phyloP scores from a whole-genome alignment of 2,113 vertebrate genomes.

The Laterallus jamaicensis region DNA sequence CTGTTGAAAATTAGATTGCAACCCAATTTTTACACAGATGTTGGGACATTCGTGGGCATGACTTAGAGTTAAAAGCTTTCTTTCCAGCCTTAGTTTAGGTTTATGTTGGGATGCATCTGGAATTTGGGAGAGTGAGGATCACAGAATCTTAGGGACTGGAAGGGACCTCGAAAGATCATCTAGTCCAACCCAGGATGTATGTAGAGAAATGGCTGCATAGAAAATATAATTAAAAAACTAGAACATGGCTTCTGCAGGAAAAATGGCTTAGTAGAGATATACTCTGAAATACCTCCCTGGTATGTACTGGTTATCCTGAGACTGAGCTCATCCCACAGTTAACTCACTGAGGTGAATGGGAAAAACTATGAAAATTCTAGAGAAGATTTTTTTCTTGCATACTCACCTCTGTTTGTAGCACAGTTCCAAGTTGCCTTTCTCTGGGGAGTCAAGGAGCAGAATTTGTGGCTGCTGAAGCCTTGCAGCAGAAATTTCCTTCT shows the following conservation, averaged over 20 bases:
- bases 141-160: no score
- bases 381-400: background rate
- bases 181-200: background rate
- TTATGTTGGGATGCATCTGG: background rate
- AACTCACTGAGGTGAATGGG: background rate
- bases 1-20: background rate
- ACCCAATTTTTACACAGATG: background rate
- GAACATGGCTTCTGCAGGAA: background rate
- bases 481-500: accelerated
- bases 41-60: background rate
- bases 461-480: background rate
- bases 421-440: background rate
- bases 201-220: background rate
- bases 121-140: background rate
- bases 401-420: background rate
- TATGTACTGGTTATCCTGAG: background rate
- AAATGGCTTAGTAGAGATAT: background rate
- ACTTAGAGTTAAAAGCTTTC: background rate
- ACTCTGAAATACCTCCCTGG: background rate
- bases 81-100: background rate
- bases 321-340: background rate
- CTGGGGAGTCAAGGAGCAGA: background rate
- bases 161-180: no score
- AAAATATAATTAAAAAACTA: background rate
- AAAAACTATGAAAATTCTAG: background rate